These are phyloP conservation scores for Bryconaethiops microstoma DNA, from an alignment of 2,797 vertebrate genomes.

Conservation along the genomic window DNA sequence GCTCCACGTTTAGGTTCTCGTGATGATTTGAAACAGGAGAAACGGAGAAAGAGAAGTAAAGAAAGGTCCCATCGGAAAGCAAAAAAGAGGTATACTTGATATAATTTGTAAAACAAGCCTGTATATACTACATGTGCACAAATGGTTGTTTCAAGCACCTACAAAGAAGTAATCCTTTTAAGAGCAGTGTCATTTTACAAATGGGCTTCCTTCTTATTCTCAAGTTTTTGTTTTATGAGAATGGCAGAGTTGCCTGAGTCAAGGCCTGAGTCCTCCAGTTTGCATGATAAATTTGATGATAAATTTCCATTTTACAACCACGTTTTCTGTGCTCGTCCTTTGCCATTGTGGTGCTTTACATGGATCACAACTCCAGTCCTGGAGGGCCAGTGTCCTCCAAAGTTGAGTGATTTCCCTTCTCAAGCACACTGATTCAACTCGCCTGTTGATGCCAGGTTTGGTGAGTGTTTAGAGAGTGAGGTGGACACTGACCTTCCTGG, in stretches of 20 bases:
- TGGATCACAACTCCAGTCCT: too few relatives aligned
- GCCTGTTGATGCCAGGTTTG: too few relatives aligned
- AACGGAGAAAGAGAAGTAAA: constrained; percentile 59
- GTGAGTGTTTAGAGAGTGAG: too few relatives aligned
- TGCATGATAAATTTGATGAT: too few relatives aligned
- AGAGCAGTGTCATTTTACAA: neutral
- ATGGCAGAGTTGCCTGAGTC: neutral
- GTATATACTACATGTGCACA: neutral
- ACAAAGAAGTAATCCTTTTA: neutral
- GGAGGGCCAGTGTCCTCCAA: too few relatives aligned
- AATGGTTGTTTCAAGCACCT: neutral
- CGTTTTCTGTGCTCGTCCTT: too few relatives aligned
- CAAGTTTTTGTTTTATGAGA: neutral
- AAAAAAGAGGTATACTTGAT: constrained; percentile 52
- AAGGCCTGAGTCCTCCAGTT: neutral
- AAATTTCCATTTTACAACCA: too few relatives aligned
- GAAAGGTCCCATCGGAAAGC: constrained; percentile 57
- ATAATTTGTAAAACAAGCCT: neutral
- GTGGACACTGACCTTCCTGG: too few relatives aligned
- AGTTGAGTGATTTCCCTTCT: too few relatives aligned
- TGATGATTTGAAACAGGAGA: constrained; percentile 50
- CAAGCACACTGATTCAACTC: too few relatives aligned
- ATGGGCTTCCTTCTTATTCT: neutral
- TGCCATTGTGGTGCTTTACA: too few relatives aligned
- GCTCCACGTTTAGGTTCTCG: constrained; percentile 44